Base-by-base conservation (phyloP, 2,797 vertebrate genomes). In the Betta splendens region DNA sequence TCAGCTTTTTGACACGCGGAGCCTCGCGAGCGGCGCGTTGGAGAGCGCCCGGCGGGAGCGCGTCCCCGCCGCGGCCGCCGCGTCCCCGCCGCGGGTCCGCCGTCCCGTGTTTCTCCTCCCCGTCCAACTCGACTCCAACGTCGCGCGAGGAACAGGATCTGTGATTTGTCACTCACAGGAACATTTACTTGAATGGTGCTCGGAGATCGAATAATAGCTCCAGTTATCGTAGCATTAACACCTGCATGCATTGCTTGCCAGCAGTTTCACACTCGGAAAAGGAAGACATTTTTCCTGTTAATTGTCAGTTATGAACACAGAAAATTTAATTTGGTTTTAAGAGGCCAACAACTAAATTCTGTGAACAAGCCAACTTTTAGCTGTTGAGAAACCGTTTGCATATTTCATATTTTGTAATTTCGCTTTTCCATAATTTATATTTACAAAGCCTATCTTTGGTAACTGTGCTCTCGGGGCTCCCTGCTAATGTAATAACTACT, bases 1-100 rank as follows among this genome's bases (percentile, higher is more conserved):
- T 83, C 61, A 75, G 58, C 70, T 81, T 68, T 77, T 64, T 44
- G 69, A 75, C 61, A 42, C n/a, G 58, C 25, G 26, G 36, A 62
- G 31, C 69, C 65, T 73, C 72, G 32, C n/a, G 62, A 70, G 81
- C 56, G 66, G 36, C 46, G 52, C 69, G 50, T 39, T 69, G 47
- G 56, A 71, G 57, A 83, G 70, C 36, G 20, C 67, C 73, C 64
- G 39, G 50, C 38, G 60, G 75, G 67, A 73, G 79, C 62, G 68
- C 65, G 58, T 46, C 57, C 53, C 49, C 48, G 35, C 44, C 57
- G 31, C 48, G 13, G 17, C 35, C 35, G 7, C 35, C 17, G 10
- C 64, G 50, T 55, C 59, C n/a, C 40, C 31, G 32, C 45, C 49
- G 72, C 37, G 42, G 75, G 35, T 29, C 25, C 40, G 12, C 20